Evolutionary conservation across 2,888 invertebrate genomes (phyloP), one percentile per base, ranked within the genome.

Genomic region (Platynereis dumerilii): DNA sequence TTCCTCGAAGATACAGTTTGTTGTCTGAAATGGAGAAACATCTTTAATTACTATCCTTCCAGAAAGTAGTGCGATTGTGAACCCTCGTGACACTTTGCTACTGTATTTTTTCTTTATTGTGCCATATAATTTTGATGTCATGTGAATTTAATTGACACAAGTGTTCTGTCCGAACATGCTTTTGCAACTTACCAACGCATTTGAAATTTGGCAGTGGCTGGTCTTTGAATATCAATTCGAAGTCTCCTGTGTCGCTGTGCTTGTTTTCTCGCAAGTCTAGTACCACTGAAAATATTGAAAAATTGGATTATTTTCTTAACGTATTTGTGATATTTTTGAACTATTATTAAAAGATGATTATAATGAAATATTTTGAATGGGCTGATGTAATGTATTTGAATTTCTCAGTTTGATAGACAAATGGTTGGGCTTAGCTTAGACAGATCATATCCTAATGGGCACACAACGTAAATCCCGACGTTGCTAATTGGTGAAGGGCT

Each of bases 251-350:
- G 66, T 81, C 79, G 72, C 79, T 78, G 67, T 75, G 78, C 64
- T 76, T 75, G 70, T 83, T 80, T 65, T 78, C 76, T 58, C 75
- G 78, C 60, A 81, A 72, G 69, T 84, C 84, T 34, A 84, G 69
- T 2, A 82, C 81, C 60, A 84, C 84, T 84, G 77, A 55, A 78
- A 76, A n/a, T 34, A 58, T 58, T 62, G 63, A 60, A 59, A 3
- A 7, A 42, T 2, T 45, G 3, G 7, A 39, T n/a, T 29, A 28
- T 24, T 22, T 24, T 34, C 34, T n/a, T n/a, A n/a, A n/a, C n/a
- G n/a, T n/a, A n/a, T n/a, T n/a, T n/a, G n/a, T n/a, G n/a, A n/a
- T n/a, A n/a, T n/a, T n/a, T n/a, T n/a, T n/a, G n/a, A n/a, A n/a
- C n/a, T n/a, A n/a, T n/a, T n/a, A n/a, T n/a, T n/a, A n/a, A n/a